These are phyloP conservation scores for Heliothis peltigera DNA, from an alignment of 2,888 invertebrate genomes.

Conservation along the genomic window DNA sequence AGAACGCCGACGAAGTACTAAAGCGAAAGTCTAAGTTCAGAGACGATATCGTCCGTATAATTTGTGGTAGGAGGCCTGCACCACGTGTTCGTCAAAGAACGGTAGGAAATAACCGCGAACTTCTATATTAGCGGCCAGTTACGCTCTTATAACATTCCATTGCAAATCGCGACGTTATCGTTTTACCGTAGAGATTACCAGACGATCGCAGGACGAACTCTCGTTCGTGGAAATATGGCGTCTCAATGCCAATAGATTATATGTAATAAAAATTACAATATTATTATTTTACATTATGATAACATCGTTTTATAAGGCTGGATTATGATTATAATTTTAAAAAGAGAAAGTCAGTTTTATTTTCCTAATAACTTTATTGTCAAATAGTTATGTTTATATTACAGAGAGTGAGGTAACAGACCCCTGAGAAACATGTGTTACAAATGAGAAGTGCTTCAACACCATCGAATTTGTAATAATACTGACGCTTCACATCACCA, in stretches of 20 bases:
- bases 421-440: conserved; percentile 74
- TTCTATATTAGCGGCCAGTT: too few species aligned
- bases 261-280: conserved; percentile 9
- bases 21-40: too few species aligned
- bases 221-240: too few species aligned
- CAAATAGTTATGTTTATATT: conserved; percentile 77
- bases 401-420: conserved; percentile 72
- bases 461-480: conserved; percentile 77
- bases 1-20: too few species aligned
- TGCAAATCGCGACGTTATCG: too few species aligned
- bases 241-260: neutral
- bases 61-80: too few species aligned
- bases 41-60: too few species aligned
- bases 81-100: too few species aligned
- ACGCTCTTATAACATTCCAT: too few species aligned
- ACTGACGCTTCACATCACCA: conserved; percentile 67
- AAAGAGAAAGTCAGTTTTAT: conserved; percentile 54
- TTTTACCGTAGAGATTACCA: too few species aligned
- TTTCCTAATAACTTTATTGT: conserved; percentile 84
- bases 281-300: conserved; percentile 5
- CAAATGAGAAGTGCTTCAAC: conserved; percentile 79
- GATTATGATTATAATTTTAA: conserved; percentile 32
- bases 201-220: too few species aligned
- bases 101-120: too few species aligned
- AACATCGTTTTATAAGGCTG: conserved; percentile 16